A percentile compares a stretch with the other conserved stretches of the same genome.
Evolutionary conservation across 2,113 vertebrate species (phyloP).

Genomic region (Cyanoderma ruficeps): DNA sequence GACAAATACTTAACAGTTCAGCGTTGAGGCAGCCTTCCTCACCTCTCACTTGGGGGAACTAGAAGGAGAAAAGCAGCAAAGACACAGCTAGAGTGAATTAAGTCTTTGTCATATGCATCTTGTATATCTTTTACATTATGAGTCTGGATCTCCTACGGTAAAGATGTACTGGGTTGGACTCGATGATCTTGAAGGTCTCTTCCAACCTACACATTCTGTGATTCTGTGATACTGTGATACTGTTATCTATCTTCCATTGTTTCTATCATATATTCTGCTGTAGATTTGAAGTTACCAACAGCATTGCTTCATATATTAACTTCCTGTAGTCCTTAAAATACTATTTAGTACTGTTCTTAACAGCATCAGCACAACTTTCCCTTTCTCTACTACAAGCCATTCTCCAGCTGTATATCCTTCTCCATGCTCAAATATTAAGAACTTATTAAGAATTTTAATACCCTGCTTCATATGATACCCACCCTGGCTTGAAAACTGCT

Average conservation of each 20-base stretch:
- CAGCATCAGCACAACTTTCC: neutral
- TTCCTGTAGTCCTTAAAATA: neutral
- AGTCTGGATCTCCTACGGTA: neutral
- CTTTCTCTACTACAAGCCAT: neutral
- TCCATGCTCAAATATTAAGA: neutral
- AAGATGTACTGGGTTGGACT: too few relatives aligned
- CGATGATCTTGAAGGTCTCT: too few relatives aligned
- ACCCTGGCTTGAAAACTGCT: neutral
- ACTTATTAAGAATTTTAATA: neutral
- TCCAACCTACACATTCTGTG: too few relatives aligned
- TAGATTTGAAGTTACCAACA: neutral
- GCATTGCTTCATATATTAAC: neutral
- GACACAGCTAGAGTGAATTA: neutral
- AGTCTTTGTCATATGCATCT: neutral
- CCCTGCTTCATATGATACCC: neutral
- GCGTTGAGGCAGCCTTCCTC: conserved; percentile 71
- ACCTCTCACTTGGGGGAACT: conserved; percentile 64
- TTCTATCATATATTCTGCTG: neutral
- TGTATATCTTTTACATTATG: neutral
- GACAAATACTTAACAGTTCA: conserved; percentile 75
- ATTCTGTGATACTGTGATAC: too few relatives aligned
- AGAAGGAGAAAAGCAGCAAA: conserved; percentile 25
- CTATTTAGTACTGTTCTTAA: neutral
- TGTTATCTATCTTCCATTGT: neutral
- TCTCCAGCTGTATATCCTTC: neutral